A percentile compares a stretch with the other conserved stretches of the same genome.
These are phyloP conservation scores for Stegodyphus dumicola DNA, from an alignment of 1,140 invertebrate genomes.

Conservation along the genomic window DNA sequence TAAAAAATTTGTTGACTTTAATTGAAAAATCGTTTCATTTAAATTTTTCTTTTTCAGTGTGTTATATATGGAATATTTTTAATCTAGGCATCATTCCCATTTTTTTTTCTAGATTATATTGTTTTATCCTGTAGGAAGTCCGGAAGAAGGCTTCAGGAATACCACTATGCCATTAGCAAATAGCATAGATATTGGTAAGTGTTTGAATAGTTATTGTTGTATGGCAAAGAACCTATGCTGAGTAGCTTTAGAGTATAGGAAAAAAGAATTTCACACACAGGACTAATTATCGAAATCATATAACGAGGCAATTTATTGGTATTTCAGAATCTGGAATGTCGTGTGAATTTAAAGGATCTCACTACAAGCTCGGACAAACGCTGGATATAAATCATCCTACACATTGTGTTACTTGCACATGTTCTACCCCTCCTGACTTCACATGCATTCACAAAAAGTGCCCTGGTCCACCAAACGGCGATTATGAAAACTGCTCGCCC, in stretches of 20 bases:
- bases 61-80: too few species aligned
- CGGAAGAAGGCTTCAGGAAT: constrained; percentile 30
- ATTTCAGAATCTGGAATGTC: constrained; percentile 9
- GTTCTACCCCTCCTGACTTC: constrained; percentile 59
- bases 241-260: too few species aligned
- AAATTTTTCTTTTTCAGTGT: too few species aligned
- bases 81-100: too few species aligned
- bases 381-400: constrained; percentile 45
- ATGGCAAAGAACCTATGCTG: too few species aligned
- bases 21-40: too few species aligned
- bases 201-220: too few species aligned
- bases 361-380: constrained; percentile 28
- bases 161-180: neutral
- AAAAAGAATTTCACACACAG: too few species aligned
- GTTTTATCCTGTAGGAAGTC: neutral
- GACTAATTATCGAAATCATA: too few species aligned
- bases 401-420: constrained; percentile 59
- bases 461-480: constrained; percentile 32
- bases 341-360: constrained; percentile 21
- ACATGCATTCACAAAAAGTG: constrained; percentile 58
- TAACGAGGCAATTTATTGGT: neutral
- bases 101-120: too few species aligned
- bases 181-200: neutral
- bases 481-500: constrained; percentile 28
- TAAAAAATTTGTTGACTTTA: too few species aligned